Evolutionary conservation across 2,797 vertebrate species (phyloP), one percentile per base, ranked within the genome.

Genomic region (Sebastes alutus): DNA sequence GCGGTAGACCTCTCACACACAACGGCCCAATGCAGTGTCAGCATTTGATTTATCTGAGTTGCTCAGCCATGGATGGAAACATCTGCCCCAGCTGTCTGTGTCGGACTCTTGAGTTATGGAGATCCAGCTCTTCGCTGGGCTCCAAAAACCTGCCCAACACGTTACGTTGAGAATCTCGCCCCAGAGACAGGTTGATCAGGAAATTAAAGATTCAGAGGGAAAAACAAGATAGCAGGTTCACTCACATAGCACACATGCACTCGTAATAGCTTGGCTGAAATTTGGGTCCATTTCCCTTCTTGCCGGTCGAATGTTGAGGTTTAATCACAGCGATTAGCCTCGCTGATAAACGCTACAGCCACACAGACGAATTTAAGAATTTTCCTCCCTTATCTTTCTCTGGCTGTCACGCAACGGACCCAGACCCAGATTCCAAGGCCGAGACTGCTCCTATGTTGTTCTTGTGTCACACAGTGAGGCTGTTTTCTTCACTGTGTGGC

Each of bases 281-380:
- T 59, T 71, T 49, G n/a, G 62, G 75, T 46, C 82, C 60, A 76
- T 88, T 91, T 89, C 80, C 85, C 38, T 16, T 86, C 74, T 54
- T 13, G 6, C 69, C 13, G 72, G 80, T 88, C 52, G 29, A 70
- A 83, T 88, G 86, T 90, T 86, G 81, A 70, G 80, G 78, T 92
- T 93, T 91, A 92, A 94, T 94, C 82, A 87, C 54, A 11, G 55
- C 42, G 84, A 91, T 93, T 90, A 90, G 87, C 80, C 18, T 75
- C 60, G 70, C 93, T 85, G 87, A 94, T 92, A 91, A 89, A 88
- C 9, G 74, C 78, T 42, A 6, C 74, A 52, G 78, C 72, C 70
- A 9, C 64, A 78, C 72, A 56, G 52, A 25, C 25, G 67, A 74
- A 74, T 30, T 82, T 75, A 56, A 71, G 71, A 64, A 4, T 68